Conservation (phyloP, 2,113 vertebrate genomes). For the Todiramphus chloris region DNA sequence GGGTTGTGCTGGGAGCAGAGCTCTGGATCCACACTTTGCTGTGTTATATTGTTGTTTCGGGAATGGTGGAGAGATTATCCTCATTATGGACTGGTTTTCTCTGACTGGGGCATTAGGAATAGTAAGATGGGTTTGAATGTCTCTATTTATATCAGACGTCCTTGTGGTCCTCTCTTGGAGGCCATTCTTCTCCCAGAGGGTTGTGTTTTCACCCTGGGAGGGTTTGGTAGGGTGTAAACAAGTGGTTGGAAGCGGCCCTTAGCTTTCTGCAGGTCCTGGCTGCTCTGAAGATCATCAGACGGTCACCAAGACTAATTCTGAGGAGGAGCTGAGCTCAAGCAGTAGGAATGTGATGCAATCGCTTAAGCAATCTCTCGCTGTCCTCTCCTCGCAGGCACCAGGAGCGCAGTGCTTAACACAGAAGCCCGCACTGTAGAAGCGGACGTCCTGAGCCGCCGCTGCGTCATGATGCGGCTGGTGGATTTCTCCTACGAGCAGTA, state of each 20-base stretch:
- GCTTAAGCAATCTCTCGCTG: rapidly evolving
- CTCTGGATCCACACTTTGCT: not conserved
- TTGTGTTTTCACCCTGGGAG: not conserved
- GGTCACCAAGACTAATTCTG: not conserved
- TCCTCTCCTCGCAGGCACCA: slow-evolving; percentile 79
- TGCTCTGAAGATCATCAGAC: not conserved
- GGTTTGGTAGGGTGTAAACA: no score
- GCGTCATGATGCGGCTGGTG: slow-evolving; percentile 91
- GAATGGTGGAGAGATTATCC: not conserved
- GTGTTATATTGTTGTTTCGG: not conserved
- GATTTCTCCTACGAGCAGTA: slow-evolving; percentile 96
- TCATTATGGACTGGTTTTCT: not conserved
- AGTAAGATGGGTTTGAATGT: not conserved
- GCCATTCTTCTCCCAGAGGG: not conserved
- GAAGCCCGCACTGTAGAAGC: slow-evolving; percentile 94
- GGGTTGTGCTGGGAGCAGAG: not conserved
- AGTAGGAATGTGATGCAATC: not conserved
- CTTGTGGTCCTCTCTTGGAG: not conserved
- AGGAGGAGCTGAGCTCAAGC: not conserved
- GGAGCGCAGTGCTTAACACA: slow-evolving; percentile 93
- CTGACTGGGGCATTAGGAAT: not conserved
- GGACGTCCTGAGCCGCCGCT: slow-evolving; percentile 95
- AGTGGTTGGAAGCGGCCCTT: not conserved
- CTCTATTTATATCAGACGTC: not conserved
- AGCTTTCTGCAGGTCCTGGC: not conserved